phyloP scores from a whole-genome alignment of 2,113 vertebrate genomes.

The Pelobates fuscus region DNA sequence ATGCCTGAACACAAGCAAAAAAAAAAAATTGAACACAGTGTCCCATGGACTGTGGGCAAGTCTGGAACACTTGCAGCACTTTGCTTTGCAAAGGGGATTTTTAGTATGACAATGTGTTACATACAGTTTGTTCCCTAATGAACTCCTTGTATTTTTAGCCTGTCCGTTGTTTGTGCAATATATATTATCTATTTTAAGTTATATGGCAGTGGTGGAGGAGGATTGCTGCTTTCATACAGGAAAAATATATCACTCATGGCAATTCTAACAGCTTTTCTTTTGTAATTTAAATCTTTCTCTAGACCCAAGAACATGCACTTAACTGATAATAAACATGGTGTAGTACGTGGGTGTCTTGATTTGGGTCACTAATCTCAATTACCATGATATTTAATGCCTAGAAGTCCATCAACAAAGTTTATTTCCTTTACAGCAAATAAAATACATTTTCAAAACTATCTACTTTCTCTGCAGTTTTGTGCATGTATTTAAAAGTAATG shows the following conservation, averaged over 20 bases:
- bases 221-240: conserved; percentile 70
- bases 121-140: conserved; percentile 34
- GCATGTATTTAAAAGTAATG: too few species aligned
- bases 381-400: conserved; percentile 15
- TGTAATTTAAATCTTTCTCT: conserved; percentile 74
- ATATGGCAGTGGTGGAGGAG: conserved; percentile 57
- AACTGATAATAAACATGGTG: conserved; percentile 74
- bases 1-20: too few species aligned
- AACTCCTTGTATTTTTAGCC: conserved; percentile 63
- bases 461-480: background rate
- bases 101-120: background rate
- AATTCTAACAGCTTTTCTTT: conserved; percentile 69
- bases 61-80: background rate
- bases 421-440: conserved; percentile 40
- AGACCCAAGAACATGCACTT: conserved; percentile 71
- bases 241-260: conserved; percentile 55
- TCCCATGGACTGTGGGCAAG: background rate
- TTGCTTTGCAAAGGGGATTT: background rate
- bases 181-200: conserved; percentile 79
- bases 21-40: too few species aligned
- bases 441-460: conserved; percentile 18
- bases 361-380: background rate
- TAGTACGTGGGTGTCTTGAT: conserved; percentile 28
- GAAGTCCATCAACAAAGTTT: conserved; percentile 15
- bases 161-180: conserved; percentile 79